Base-by-base conservation (phyloP, 2,113 vertebrate genomes). In the Phylloscopus whistleri region DNA sequence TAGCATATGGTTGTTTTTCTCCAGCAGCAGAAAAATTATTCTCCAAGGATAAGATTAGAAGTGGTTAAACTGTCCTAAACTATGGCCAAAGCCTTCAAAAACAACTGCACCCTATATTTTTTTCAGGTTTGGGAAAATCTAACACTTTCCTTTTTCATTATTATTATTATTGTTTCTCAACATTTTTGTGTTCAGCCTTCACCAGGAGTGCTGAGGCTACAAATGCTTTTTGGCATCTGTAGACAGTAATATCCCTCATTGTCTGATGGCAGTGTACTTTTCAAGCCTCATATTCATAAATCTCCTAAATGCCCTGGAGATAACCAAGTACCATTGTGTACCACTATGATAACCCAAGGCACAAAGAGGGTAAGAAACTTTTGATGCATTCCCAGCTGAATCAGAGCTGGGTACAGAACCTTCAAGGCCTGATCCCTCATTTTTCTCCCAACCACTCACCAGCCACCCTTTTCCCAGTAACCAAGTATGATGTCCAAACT, bases 211-310 rank as follows among this genome's bases (percentile, higher is more conserved):
- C 63, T 86, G 78, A 85, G 55, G 60, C 72, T 89, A 93, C 90
- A 88, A 95, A 95, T 70, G 63, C 68, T 94, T 94, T 92, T 90
- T 96, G 94, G 82, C 84, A 95, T 90, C 75, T 86, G 75, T 91
- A 94, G 53, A 39, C 58, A 94, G 39, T 24, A 94, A 91, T 93
- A 93, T 87, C 60, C 53, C 59, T 96, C 84, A 85, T 76, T 46
- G 62, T 94, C 62, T 75, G 87, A 79, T 84, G 22, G 80, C 55
- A 80, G n/a, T 73, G 78, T 74, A 72, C 70, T 87, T 94, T 93
- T 87, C 78, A 89, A 83, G 51, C 28, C 67, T 93, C 41, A 41
- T 84, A 84, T 91, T 83, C 78, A 93, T 74, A 85, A 91, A 90
- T 77, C 75, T 89, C 74, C 75, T 72, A 39, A 76, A 95, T 56